Evolutionary conservation across 2,888 invertebrate species (phyloP).

Genomic region (Suillia variegata): DNA sequence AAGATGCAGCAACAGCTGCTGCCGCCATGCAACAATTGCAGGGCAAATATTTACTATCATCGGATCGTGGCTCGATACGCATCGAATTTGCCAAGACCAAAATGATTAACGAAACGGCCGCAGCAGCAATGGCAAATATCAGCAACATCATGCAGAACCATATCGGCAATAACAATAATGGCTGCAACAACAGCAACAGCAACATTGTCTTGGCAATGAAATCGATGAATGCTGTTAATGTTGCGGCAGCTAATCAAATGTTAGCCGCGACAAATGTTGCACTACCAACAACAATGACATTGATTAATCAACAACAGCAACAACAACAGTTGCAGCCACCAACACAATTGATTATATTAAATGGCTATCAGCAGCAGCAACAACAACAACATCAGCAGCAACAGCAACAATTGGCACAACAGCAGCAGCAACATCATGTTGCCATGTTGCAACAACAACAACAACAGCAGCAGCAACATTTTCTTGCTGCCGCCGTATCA

Average conservation of each 20-base stretch:
- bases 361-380: constrained; percentile 41
- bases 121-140: constrained; percentile 29
- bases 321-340: constrained; percentile 27
- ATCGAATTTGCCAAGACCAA: constrained; percentile 99
- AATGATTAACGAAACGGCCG: constrained; percentile 77
- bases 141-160: constrained; percentile 12
- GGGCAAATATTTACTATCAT: constrained; percentile 94
- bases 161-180: constrained; percentile 21
- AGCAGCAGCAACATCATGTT: constrained; percentile 32
- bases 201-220: constrained; percentile 16
- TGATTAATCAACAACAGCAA: constrained; percentile 21
- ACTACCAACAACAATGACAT: constrained; percentile 11
- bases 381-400: constrained; percentile 23
- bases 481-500: constrained; percentile 22
- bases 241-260: constrained; percentile 19
- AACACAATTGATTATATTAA: constrained; percentile 46
- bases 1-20: constrained; percentile 88
- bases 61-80: constrained; percentile 95
- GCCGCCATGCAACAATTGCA: constrained; percentile 93
- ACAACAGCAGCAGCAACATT: constrained; percentile 26
- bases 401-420: constrained; percentile 29
- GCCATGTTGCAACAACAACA: constrained; percentile 28
- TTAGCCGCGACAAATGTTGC: constrained; percentile 23
- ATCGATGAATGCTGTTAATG: constrained; percentile 22
- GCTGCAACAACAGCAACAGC: constrained; percentile 11